phyloP scores from a whole-genome alignment of 2,113 vertebrate species.

The Meles meles region DNA sequence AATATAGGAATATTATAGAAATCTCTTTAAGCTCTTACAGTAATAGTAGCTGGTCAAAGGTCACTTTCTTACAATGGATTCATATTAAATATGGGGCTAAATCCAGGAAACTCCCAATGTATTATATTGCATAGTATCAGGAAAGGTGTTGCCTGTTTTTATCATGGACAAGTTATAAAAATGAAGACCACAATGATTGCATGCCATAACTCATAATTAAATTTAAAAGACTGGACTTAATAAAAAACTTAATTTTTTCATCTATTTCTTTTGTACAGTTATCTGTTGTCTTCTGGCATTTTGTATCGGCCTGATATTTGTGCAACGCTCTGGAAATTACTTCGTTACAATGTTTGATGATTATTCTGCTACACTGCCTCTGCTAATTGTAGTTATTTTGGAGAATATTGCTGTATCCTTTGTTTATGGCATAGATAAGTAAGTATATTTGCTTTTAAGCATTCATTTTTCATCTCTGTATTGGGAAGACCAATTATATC shows the following conservation, averaged over 20 bases:
- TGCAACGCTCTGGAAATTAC: constrained; percentile 98
- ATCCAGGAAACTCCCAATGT: not conserved
- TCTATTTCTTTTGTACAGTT: constrained; percentile 83
- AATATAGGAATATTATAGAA: not conserved
- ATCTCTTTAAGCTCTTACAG: not conserved
- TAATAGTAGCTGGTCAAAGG: not conserved
- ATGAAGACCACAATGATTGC: not conserved
- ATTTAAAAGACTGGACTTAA: not conserved
- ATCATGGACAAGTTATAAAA: not conserved
- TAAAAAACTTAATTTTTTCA: constrained; percentile 8
- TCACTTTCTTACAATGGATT: not conserved
- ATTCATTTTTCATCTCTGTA: not conserved
- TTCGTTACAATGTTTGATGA: constrained; percentile 99
- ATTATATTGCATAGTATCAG: not conserved
- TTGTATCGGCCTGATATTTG: constrained; percentile 93
- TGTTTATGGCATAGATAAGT: constrained; percentile 97
- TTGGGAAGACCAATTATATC: constrained; percentile 9
- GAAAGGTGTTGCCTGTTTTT: not conserved
- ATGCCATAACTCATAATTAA: not conserved
- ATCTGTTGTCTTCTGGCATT: constrained; percentile 93
- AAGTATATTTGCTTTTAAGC: constrained; percentile 72
- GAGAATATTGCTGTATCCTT: constrained; percentile 94
- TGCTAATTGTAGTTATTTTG: constrained; percentile 94
- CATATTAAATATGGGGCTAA: not conserved
- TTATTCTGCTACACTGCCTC: constrained; percentile 95